Evolutionary conservation across 2,113 vertebrate species (phyloP).

Genomic region (Orientallactaga bullata): DNA sequence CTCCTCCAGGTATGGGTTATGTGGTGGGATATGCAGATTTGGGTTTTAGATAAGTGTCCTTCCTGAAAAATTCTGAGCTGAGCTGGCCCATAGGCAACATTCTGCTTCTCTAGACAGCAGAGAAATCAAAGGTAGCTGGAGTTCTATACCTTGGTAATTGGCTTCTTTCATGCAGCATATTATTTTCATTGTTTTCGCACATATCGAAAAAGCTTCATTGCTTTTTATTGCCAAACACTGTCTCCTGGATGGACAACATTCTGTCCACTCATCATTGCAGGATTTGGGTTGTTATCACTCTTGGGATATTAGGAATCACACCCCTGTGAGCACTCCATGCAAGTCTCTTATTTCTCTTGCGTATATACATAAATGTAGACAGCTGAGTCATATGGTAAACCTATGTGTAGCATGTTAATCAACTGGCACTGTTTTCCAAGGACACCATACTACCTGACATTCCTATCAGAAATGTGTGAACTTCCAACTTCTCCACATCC

Average conservation of each 20-base stretch:
- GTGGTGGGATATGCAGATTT: no score
- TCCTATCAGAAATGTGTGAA: neutral
- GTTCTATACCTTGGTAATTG: neutral
- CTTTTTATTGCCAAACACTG: neutral
- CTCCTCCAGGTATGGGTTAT: no score
- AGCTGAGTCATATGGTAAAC: neutral
- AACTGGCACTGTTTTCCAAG: neutral
- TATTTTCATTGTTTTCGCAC: neutral
- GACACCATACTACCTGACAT: neutral
- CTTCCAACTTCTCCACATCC: neutral
- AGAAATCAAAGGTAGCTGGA: no score
- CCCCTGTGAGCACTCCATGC: neutral
- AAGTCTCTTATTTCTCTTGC: constrained; percentile 22
- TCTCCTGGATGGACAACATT: neutral
- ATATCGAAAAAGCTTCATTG: neutral
- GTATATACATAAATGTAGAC: neutral
- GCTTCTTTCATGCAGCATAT: neutral
- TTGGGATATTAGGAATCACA: constrained; percentile 25
- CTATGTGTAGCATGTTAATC: neutral
- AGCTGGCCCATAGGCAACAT: no score
- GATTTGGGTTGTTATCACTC: neutral
- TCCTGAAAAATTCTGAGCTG: no score
- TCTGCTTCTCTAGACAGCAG: no score
- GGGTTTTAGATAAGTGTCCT: no score
- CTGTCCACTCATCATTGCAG: neutral